These are phyloP conservation scores for Vombatus ursinus DNA, from an alignment of 2,113 vertebrate genomes.

Conservation along the genomic window DNA sequence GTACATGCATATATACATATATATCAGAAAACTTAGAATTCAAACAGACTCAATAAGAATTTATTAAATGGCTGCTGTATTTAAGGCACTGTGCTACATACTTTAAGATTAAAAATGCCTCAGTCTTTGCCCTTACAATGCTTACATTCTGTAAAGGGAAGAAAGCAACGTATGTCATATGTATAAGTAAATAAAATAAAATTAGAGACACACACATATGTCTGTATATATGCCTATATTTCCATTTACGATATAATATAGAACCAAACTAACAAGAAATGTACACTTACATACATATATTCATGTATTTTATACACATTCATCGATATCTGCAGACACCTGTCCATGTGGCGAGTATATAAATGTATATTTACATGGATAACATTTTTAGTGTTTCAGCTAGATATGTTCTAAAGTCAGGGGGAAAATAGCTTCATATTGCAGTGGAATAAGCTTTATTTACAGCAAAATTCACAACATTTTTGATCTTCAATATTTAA, in stretches of 20 bases:
- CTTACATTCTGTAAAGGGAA: background rate
- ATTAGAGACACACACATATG: background rate
- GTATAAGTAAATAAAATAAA: background rate
- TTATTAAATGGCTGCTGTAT: conserved; percentile 4
- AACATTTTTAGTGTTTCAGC: background rate
- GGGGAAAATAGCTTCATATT: background rate
- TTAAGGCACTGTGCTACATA: background rate
- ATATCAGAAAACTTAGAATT: background rate
- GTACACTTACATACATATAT: background rate
- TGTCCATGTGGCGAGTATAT: background rate
- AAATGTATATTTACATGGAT: background rate
- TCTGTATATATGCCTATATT: background rate
- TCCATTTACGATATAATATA: background rate
- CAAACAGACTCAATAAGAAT: background rate
- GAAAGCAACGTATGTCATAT: background rate
- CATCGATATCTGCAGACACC: background rate
- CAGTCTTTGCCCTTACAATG: background rate
- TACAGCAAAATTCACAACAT: conserved; percentile 41
- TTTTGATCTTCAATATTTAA: conserved; percentile 44
- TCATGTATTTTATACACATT: background rate
- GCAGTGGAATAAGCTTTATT: conserved; percentile 29
- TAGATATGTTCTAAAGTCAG: background rate
- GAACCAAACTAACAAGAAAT: background rate
- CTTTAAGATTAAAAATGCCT: background rate
- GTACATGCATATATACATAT: too few relatives aligned